phyloP scores from a whole-genome alignment of 2,888 invertebrate species.

The Nineta flava region DNA sequence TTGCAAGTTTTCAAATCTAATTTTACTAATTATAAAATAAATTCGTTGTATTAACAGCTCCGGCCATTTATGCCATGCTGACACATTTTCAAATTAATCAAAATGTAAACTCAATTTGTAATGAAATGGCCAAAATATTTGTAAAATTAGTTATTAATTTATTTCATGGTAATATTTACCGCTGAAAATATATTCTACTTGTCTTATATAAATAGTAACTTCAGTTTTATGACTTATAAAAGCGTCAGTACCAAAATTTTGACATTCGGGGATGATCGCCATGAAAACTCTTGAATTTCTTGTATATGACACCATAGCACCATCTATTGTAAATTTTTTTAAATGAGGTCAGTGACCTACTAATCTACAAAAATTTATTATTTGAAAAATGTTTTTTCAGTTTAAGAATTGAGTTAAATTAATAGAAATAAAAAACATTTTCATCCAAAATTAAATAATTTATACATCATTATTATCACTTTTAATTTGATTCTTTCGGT shows the following conservation, averaged over 20 bases:
- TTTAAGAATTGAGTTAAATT: not conserved
- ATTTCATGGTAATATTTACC: not conserved
- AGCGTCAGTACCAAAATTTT: slow-evolving; percentile 6
- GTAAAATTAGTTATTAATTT: no score
- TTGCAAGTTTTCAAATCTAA: no score
- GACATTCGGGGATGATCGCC: slow-evolving; percentile 5
- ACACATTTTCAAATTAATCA: not conserved
- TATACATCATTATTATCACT: no score
- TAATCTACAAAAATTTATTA: not conserved
- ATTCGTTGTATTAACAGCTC: not conserved
- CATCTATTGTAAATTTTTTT: not conserved
- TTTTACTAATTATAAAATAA: no score
- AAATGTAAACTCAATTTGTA: not conserved
- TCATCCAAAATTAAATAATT: no score
- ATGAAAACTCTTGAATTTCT: slow-evolving; percentile 4
- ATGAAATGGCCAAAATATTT: no score
- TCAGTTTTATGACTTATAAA: not conserved
- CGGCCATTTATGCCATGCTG: slow-evolving; percentile 1
- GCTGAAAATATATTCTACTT: not conserved
- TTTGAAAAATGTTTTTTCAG: not conserved
- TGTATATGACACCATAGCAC: not conserved
- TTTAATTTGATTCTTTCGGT: no score
- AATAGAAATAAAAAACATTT: not conserved
- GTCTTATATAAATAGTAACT: not conserved
- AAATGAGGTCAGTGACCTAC: not conserved